These are phyloP conservation scores for Linnaemya tessellans DNA, from an alignment of 2,888 invertebrate species.

Conservation along the genomic window DNA sequence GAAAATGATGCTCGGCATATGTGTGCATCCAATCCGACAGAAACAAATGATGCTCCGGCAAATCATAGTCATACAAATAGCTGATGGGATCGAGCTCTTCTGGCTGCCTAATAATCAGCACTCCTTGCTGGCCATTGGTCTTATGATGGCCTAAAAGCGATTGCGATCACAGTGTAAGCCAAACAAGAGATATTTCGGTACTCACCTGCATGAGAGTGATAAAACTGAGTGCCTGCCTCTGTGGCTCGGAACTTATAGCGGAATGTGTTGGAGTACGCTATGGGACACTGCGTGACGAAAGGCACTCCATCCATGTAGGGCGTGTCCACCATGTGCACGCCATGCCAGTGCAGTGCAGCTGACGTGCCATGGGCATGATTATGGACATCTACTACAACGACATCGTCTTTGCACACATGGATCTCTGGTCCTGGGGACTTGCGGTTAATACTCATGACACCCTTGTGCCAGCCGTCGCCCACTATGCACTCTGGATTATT, in stretches of 20 bases:
- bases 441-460: constrained; percentile 84
- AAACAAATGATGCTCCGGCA: constrained; percentile 87
- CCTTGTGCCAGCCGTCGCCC: constrained; percentile 84
- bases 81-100: constrained; percentile 85
- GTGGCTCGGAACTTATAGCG: constrained; percentile 76
- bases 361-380: constrained; percentile 90
- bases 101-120: constrained; percentile 88
- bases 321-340: constrained; percentile 89
- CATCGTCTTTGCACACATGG: constrained; percentile 91
- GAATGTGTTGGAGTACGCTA: constrained; percentile 87
- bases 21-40: constrained; percentile 92
- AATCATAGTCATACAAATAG: constrained; percentile 89
- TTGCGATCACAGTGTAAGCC: not conserved
- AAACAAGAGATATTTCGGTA: not conserved
- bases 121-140: constrained; percentile 91
- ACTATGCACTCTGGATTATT: constrained; percentile 83
- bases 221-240: constrained; percentile 2
- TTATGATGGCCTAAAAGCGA: constrained; percentile 86
- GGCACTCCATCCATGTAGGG: constrained; percentile 90
- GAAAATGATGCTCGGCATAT: constrained; percentile 80
- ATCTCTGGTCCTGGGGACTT: constrained; percentile 84
- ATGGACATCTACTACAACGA: constrained; percentile 90
- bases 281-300: constrained; percentile 92
- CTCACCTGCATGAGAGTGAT: constrained; percentile 23
- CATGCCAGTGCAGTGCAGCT: constrained; percentile 95